These are phyloP conservation scores for Caenorhabditis virilis DNA, from an alignment of 2,888 invertebrate species.

Conservation along the genomic window DNA sequence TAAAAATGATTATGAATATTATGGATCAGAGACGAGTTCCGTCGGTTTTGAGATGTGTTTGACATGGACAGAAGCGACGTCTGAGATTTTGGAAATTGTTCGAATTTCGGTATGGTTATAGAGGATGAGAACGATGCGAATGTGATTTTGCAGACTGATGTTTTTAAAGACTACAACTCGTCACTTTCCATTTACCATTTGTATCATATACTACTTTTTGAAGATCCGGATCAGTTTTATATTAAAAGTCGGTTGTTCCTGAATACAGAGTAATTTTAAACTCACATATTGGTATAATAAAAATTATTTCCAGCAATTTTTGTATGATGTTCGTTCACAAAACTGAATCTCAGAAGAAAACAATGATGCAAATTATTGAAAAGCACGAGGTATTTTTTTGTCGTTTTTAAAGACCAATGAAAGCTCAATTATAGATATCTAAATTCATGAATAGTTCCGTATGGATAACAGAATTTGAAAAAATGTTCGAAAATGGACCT, in stretches of 20 bases:
- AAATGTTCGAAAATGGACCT: conserved; percentile 16
- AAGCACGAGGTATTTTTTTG: too few relatives aligned
- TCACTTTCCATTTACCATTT: conserved; percentile 2
- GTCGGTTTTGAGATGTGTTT: conserved; percentile 9
- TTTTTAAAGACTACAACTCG: not conserved
- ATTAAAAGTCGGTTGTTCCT: conserved; percentile 11
- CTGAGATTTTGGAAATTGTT: conserved; percentile 10
- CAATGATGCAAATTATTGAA: too few relatives aligned
- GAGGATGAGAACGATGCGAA: too few relatives aligned
- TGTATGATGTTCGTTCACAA: too few relatives aligned
- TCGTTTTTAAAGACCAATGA: too few relatives aligned
- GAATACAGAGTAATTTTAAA: conserved; percentile 27
- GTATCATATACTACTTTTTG: conserved; percentile 15
- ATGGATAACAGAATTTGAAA: conserved; percentile 4
- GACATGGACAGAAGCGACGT: conserved; percentile 16
- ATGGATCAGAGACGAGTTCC: conserved; percentile 7
- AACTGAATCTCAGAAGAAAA: too few relatives aligned
- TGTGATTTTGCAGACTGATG: too few relatives aligned
- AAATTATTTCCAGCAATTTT: too few relatives aligned
- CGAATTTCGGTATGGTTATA: not conserved
- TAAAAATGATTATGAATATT: conserved; percentile 3
- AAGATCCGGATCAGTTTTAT: conserved; percentile 13
- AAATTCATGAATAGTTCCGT: not conserved
- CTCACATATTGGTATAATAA: too few relatives aligned
- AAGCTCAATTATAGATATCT: too few relatives aligned